These are phyloP conservation scores for Pimephales promelas DNA, from an alignment of 2,113 vertebrate species.

Conservation along the genomic window DNA sequence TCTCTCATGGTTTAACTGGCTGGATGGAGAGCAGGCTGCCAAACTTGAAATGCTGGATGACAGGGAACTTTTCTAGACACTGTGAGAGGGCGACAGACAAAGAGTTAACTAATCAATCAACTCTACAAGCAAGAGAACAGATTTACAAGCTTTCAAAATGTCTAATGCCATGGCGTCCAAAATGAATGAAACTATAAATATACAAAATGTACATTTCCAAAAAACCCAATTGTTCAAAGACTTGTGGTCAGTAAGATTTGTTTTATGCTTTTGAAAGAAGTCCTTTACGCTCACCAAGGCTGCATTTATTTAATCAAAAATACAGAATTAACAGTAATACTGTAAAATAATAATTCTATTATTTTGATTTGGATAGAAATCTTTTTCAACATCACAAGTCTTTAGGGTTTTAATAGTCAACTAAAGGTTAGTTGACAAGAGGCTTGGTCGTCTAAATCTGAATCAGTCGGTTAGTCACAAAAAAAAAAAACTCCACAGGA, in stretches of 20 bases:
- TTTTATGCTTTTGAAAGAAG: background rate
- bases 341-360: background rate
- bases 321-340: background rate
- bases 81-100: conserved; percentile 66
- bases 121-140: background rate
- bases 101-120: background rate
- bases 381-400: background rate
- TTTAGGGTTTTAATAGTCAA: background rate
- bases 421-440: too few species aligned
- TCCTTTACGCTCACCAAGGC: background rate
- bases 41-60: conserved; percentile 99
- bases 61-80: conserved; percentile 99
- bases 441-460: too few species aligned
- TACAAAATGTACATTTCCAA: background rate
- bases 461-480: too few species aligned
- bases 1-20: conserved; percentile 81
- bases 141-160: background rate
- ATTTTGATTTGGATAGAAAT: background rate
- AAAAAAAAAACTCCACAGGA: too few species aligned
- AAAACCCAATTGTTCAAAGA: background rate
- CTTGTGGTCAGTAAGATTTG: background rate
- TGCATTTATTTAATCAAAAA: background rate
- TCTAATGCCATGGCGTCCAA: background rate
- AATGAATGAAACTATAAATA: background rate
- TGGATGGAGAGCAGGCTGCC: conserved; percentile 96